A percentile compares a stretch with the other conserved stretches of the same genome.
phyloP scores from a whole-genome alignment of 2,797 vertebrate genomes.

The Taeniopygia guttata region DNA sequence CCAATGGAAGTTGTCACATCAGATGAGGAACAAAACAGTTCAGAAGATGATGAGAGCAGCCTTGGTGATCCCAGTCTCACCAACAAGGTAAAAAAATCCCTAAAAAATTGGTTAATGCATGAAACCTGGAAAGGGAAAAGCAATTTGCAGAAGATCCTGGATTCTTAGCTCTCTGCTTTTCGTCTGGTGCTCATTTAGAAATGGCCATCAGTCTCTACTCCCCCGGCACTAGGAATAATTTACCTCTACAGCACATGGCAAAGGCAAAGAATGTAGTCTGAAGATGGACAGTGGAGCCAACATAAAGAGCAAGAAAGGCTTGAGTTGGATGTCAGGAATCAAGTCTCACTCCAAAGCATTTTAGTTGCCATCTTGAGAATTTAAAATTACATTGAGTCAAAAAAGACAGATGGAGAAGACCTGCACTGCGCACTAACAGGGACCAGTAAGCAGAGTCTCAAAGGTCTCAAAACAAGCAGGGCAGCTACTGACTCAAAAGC shows the following conservation, averaged over 20 bases:
- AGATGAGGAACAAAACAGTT: conserved; percentile 92
- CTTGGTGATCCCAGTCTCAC: conserved; percentile 76
- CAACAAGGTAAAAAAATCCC: conserved; percentile 79
- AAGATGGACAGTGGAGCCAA: background rate
- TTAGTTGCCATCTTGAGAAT: background rate
- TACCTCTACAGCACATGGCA: background rate
- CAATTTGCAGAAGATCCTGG: background rate
- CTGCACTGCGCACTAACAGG: background rate
- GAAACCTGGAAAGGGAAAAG: background rate
- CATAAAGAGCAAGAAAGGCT: background rate
- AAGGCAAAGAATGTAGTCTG: background rate
- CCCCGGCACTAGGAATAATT: background rate
- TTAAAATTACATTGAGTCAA: background rate
- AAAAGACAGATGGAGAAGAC: background rate
- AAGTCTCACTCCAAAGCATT: background rate
- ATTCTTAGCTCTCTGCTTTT: background rate
- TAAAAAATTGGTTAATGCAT: background rate
- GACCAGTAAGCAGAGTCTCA: background rate
- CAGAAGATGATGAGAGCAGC: conserved; percentile 87
- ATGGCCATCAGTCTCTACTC: background rate
- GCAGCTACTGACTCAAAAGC: background rate
- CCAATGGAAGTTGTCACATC: conserved; percentile 72
- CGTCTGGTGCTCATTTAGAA: background rate
- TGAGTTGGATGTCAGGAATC: background rate
- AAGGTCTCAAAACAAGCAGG: background rate